A percentile compares a stretch with the other conserved stretches of the same genome.
Evolutionary conservation across 1,140 invertebrate species (phyloP).

Genomic region (Leptopilina clavipes): DNA sequence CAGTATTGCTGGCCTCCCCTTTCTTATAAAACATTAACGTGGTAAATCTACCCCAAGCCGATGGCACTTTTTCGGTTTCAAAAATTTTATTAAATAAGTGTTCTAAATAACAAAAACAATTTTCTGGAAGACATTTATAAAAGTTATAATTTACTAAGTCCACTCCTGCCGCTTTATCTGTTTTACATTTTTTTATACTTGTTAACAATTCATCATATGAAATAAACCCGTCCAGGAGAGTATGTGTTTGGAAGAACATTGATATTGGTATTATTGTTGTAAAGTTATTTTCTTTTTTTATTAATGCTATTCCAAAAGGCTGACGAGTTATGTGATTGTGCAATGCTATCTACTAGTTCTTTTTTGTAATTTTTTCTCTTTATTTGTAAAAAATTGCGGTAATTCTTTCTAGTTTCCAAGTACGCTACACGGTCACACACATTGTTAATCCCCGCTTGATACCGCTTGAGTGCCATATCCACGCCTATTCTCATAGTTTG

Average conservation of each 20-base stretch:
- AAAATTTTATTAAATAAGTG: conserved; percentile 18
- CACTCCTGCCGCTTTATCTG: background rate
- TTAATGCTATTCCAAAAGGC: conserved; percentile 43
- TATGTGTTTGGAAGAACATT: no score
- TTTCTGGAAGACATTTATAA: conserved; percentile 1
- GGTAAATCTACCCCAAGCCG: background rate
- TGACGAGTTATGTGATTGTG: background rate
- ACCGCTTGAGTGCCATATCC: background rate
- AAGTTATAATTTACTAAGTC: conserved; percentile 7
- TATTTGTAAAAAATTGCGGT: background rate
- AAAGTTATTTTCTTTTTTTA: conserved; percentile 52
- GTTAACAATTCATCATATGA: background rate
- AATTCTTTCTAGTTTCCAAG: background rate
- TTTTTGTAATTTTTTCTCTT: background rate
- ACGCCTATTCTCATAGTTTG: background rate
- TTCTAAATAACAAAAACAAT: background rate
- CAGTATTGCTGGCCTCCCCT: conserved; percentile 38
- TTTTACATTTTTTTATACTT: conserved; percentile 1
- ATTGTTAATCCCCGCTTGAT: background rate
- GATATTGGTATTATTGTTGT: conserved; percentile 49
- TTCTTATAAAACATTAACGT: conserved; percentile 44
- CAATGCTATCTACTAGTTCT: background rate
- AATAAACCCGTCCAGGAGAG: background rate
- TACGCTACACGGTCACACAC: background rate
- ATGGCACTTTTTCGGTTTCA: background rate